A percentile compares a stretch with the other conserved stretches of the same genome.
phyloP scores from a whole-genome alignment of 2,797 vertebrate genomes.

The Kryptolebias ocellatus region DNA sequence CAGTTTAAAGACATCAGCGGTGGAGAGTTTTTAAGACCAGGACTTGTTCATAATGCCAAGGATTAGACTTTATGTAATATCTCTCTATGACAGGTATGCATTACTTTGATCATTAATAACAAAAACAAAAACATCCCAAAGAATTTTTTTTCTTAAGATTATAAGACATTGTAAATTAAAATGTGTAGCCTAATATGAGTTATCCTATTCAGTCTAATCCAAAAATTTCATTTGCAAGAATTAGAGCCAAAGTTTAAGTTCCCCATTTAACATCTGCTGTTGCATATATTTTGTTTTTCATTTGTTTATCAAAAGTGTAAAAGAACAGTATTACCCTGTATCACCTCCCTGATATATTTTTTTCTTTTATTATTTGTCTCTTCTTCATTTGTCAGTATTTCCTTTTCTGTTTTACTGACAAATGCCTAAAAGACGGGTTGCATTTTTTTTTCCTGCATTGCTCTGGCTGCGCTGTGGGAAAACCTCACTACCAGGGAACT shows the following conservation, averaged over 20 bases:
- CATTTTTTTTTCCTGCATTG: slow-evolving; percentile 25
- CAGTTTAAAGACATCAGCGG: slow-evolving; percentile 7
- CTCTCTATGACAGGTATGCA: slow-evolving; percentile 10
- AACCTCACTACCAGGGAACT: slow-evolving; percentile 33
- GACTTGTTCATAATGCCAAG: slow-evolving; percentile 30
- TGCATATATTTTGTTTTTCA: slow-evolving; percentile 35
- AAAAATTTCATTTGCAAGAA: slow-evolving; percentile 2
- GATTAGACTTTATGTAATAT: slow-evolving; percentile 25
- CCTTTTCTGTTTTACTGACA: slow-evolving; percentile 35
- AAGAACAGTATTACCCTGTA: slow-evolving; percentile 27
- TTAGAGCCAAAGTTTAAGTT: slow-evolving; percentile 1
- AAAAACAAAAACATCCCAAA: background rate
- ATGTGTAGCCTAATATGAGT: too few relatives aligned
- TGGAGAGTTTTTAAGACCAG: slow-evolving; percentile 12
- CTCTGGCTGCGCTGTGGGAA: slow-evolving; percentile 26
- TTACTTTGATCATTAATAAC: background rate
- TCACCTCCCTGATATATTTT: slow-evolving; percentile 13
- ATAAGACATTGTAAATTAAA: background rate
- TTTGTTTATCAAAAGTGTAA: slow-evolving; percentile 19
- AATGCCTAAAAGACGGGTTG: slow-evolving; percentile 37
- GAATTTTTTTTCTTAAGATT: background rate
- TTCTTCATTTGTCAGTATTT: slow-evolving; percentile 19
- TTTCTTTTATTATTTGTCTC: slow-evolving; percentile 1
- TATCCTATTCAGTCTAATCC: background rate
- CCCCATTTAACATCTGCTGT: slow-evolving; percentile 9